Evolutionary conservation across 2,888 invertebrate species (phyloP).

Genomic region (Schizotus pectinicornis): DNA sequence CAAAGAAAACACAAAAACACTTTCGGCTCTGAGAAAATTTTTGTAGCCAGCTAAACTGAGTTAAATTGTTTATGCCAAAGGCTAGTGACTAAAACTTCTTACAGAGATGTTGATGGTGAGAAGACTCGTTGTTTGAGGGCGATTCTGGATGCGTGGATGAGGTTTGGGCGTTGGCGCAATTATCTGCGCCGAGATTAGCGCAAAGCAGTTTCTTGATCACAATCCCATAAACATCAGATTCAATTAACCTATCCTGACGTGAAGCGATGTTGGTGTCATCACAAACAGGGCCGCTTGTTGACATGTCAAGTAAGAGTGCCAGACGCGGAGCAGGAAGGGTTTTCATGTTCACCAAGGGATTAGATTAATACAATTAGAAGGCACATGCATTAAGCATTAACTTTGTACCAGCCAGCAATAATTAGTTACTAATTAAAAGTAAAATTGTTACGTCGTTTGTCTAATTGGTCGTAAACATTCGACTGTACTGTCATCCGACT

Average conservation of each 20-base stretch:
- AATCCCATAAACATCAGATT: constrained; percentile 14
- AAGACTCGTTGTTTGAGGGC: too few relatives aligned
- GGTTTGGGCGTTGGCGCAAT: too few relatives aligned
- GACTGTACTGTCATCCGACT: constrained; percentile 24
- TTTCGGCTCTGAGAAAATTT: too few relatives aligned
- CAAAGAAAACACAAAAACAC: too few relatives aligned
- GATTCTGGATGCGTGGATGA: too few relatives aligned
- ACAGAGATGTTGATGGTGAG: too few relatives aligned
- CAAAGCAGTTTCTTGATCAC: constrained; percentile 15
- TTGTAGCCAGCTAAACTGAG: too few relatives aligned
- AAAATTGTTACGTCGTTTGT: constrained; percentile 43
- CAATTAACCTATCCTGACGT: constrained; percentile 10
- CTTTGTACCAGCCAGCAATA: constrained; percentile 31
- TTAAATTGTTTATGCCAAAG: too few relatives aligned
- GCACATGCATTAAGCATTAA: constrained; percentile 22
- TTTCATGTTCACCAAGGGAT: constrained; percentile 20
- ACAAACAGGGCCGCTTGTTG: constrained; percentile 15
- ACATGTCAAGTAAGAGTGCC: constrained; percentile 18
- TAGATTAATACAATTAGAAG: constrained; percentile 26
- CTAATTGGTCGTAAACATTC: constrained; percentile 49
- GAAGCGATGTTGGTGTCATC: constrained; percentile 22
- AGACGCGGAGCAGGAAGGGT: constrained; percentile 14
- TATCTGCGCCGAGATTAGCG: too few relatives aligned
- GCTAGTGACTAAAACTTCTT: too few relatives aligned
- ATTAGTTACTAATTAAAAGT: constrained; percentile 47